Percentiles rank a stretch among this genome's conserved stretches.
These are phyloP conservation scores for Gastrophysa polygoni DNA, from an alignment of 2,888 invertebrate species.

Conservation along the genomic window DNA sequence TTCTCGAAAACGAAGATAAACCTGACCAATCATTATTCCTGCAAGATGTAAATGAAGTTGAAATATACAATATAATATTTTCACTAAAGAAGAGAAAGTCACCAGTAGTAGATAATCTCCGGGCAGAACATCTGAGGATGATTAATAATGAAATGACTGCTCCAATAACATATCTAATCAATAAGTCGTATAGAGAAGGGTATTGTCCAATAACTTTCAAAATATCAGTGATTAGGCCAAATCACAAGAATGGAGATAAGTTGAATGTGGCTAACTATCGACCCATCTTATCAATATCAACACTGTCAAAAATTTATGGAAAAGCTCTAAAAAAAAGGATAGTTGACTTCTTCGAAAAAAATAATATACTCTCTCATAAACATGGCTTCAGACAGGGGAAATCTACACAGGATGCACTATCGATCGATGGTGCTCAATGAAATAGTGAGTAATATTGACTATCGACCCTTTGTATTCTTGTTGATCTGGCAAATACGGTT, in stretches of 20 bases:
- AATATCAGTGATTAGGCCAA: neutral
- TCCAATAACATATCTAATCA: neutral
- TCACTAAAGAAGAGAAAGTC: neutral
- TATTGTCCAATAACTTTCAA: neutral
- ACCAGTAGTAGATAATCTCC: neutral
- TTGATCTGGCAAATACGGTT: too few relatives aligned
- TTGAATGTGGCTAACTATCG: neutral
- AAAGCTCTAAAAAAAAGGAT: neutral
- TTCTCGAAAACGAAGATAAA: neutral
- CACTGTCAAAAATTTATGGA: neutral
- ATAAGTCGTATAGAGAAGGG: neutral
- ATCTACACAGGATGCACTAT: neutral
- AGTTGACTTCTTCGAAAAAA: too few relatives aligned
- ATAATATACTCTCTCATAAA: neutral
- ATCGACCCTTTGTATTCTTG: too few relatives aligned
- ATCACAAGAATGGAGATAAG: neutral
- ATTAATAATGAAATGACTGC: neutral
- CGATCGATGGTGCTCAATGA: too few relatives aligned
- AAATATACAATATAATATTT: neutral
- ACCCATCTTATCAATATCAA: neutral
- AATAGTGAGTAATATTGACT: too few relatives aligned
- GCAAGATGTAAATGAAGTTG: neutral
- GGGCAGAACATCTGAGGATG: neutral
- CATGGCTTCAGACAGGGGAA: conserved; percentile 2
- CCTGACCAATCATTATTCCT: neutral